Conservation (phyloP, 2,797 vertebrate genomes). For the Pachyuromys duprasi region DNA sequence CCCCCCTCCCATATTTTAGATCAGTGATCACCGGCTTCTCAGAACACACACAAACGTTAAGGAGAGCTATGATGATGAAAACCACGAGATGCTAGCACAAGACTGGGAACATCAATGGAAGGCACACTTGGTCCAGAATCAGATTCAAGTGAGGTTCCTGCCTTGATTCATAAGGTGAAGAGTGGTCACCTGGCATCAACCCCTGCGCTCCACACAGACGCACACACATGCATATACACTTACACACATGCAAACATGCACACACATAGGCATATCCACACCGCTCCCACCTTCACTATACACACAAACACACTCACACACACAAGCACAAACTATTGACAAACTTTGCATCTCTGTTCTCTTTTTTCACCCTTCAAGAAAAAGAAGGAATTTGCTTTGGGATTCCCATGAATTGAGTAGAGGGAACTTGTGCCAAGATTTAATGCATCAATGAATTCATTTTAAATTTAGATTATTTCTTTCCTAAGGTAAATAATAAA, state of each 20-base stretch:
- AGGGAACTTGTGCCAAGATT: neutral
- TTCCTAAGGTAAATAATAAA: slow-evolving; percentile 35
- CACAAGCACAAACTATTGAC: neutral
- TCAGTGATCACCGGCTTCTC: slow-evolving; percentile 22
- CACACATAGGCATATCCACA: neutral
- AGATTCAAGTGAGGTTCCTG: neutral
- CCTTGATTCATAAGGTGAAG: neutral
- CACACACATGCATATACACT: neutral
- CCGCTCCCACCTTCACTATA: neutral
- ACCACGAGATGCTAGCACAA: neutral
- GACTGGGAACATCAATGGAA: neutral
- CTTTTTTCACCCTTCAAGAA: slow-evolving; percentile 23
- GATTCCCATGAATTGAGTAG: neutral
- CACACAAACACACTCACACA: neutral
- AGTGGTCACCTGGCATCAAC: neutral
- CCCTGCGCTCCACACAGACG: too few species aligned
- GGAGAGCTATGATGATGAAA: slow-evolving; percentile 3
- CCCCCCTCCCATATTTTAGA: too few species aligned
- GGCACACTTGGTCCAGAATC: neutral
- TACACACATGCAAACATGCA: neutral
- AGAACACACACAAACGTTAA: neutral
- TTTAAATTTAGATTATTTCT: slow-evolving; percentile 35
- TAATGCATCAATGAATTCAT: slow-evolving; percentile 54
- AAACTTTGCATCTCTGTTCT: neutral
- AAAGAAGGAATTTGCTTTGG: neutral